Evolutionary conservation across 2,888 invertebrate genomes (phyloP).

Genomic region (Epinotia demarniana): DNA sequence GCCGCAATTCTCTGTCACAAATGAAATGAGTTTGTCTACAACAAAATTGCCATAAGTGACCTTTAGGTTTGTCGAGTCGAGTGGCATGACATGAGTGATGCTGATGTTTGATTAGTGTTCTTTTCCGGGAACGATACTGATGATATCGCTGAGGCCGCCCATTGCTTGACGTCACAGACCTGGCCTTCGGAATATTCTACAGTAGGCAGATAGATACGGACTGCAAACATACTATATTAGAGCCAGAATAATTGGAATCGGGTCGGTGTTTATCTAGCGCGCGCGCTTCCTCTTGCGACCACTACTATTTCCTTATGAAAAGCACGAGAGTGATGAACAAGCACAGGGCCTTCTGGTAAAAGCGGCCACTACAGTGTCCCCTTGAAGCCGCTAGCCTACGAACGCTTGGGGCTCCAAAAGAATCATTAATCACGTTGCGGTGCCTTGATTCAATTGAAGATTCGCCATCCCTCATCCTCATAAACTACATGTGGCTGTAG

Average conservation of each 20-base stretch:
- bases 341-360: not conserved
- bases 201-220: slow-evolving; percentile 14
- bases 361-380: no score
- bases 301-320: not conserved
- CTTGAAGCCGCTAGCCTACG: no score
- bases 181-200: slow-evolving; percentile 53
- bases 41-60: not conserved
- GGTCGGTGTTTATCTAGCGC: not conserved
- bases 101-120: slow-evolving; percentile 39
- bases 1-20: not conserved
- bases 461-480: no score
- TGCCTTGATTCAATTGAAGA: no score
- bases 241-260: not conserved
- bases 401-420: no score
- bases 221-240: not conserved
- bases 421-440: no score
- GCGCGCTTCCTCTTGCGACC: not conserved
- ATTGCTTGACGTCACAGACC: slow-evolving; percentile 51
- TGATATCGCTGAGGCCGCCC: slow-evolving; percentile 50
- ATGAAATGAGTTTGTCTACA: slow-evolving; percentile 10
- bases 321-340: not conserved
- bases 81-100: slow-evolving; percentile 27
- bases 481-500: no score
- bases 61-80: slow-evolving; percentile 7
- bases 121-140: slow-evolving; percentile 40